phyloP scores from a whole-genome alignment of 2,113 vertebrate genomes.

The Poeciliopsis occidentalis region DNA sequence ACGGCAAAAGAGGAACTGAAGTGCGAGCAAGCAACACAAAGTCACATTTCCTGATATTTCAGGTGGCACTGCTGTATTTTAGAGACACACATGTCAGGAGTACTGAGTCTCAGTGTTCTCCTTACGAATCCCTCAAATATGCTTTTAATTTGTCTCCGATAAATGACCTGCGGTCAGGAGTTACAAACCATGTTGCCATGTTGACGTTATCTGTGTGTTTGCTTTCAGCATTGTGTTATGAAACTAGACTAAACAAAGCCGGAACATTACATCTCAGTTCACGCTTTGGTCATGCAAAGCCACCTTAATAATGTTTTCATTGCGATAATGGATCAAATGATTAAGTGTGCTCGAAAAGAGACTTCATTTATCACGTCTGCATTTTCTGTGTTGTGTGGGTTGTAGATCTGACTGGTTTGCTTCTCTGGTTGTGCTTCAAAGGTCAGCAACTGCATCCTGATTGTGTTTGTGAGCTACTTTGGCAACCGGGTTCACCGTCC shows the following conservation, averaged over 20 bases:
- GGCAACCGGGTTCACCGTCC: slow-evolving; percentile 92
- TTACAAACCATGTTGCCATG: background rate
- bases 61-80: slow-evolving; percentile 19
- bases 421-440: slow-evolving; percentile 62
- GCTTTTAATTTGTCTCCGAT: slow-evolving; percentile 20
- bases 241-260: background rate
- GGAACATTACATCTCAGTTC: background rate
- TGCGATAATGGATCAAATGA: background rate
- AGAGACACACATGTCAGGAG: slow-evolving; percentile 23
- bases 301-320: slow-evolving; percentile 4
- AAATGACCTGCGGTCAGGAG: background rate
- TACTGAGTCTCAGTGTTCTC: slow-evolving; percentile 3
- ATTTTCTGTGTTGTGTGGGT: background rate
- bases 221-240: background rate
- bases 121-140: background rate
- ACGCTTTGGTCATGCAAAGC: background rate
- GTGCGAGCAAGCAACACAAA: slow-evolving; percentile 43
- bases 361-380: background rate
- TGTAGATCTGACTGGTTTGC: background rate
- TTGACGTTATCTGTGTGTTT: background rate
- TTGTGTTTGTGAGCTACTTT: slow-evolving; percentile 96
- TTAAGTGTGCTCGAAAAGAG: background rate
- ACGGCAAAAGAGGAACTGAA: slow-evolving; percentile 41
- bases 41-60: slow-evolving; percentile 44
- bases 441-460: slow-evolving; percentile 92